Base-by-base conservation (phyloP, 2,797 vertebrate species). In the Brachyalestes nurse region DNA sequence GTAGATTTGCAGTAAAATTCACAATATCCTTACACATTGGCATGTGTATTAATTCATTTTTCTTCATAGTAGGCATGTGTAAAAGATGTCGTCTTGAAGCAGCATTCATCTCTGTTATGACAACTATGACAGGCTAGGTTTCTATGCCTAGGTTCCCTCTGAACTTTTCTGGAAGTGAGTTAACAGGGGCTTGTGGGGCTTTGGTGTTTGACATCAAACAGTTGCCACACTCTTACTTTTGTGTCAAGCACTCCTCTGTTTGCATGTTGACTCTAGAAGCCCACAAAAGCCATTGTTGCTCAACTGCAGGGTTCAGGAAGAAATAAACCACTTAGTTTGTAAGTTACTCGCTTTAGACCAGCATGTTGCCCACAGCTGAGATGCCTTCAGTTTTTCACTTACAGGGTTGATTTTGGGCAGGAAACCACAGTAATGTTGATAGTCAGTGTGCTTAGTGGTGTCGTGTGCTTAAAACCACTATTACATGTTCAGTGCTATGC, bases 191-290 rank as follows among this genome's bases (percentile, higher is more conserved):
- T 55, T 21, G 16, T 17, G 58, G 53, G n/a, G 42, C 25, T 5
- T 12, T 66, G 49, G 7, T 66, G 71, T 74, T 75, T 80, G 40
- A 75, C 40, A 0, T 21, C 62, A 73, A 57, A 38, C 60, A 62
- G 23, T 62, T 62, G 10, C 13, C 21, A 60, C 2, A 60, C 23
- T 25, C 58, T 61, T 9, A 12, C 12, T 61, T 60, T 60, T 25
- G 21, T 23, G 10, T 25, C 12, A 21, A 6, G 10, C 8, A 28
- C 17, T n/a, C n/a, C 49, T 25, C 4, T 2, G 2, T 19, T 65
- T 76, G 58, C 45, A 64, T 42, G 16, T 66, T 17, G 38, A 38
- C 10, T 2, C 14, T 17, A 17, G 1, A 5, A 45, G 8, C 9
- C 65, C 17, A 21, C 65, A 42, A 49, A 71, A 71, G 23, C 2